These are phyloP conservation scores for Ptilorrhoa leucosticta DNA, from an alignment of 2,113 vertebrate species.

Conservation along the genomic window DNA sequence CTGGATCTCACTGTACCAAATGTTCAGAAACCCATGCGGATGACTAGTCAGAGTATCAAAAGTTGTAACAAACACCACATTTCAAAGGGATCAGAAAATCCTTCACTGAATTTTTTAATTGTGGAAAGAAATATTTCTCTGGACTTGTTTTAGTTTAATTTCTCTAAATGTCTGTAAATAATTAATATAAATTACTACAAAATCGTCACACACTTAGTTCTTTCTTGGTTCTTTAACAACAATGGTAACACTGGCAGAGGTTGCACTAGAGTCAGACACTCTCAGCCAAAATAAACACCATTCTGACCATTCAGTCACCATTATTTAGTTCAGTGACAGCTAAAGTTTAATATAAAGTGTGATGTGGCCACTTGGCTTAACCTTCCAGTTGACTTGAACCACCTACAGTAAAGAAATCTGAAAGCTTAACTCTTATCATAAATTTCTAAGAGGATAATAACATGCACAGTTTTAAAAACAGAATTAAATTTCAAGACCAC, in stretches of 20 bases:
- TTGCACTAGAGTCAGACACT: background rate
- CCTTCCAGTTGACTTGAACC: background rate
- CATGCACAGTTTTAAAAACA: background rate
- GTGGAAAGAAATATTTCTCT: background rate
- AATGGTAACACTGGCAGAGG: background rate
- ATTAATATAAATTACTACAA: background rate
- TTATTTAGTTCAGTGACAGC: background rate
- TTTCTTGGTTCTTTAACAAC: background rate
- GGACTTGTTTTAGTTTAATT: background rate
- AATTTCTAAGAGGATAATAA: background rate
- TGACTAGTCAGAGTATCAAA: background rate
- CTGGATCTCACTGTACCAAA: background rate
- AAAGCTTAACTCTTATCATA: background rate
- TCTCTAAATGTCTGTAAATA: background rate
- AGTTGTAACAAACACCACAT: background rate
- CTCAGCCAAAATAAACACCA: background rate
- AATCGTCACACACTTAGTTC: background rate
- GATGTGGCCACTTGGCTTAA: background rate
- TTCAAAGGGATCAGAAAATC: background rate
- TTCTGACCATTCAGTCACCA: background rate
- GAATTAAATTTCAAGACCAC: background rate
- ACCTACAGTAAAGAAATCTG: background rate
- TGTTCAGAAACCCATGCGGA: background rate
- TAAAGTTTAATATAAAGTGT: background rate
- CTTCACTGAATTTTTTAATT: accelerated